These are phyloP conservation scores for Eupleurogrammus muticus DNA, from an alignment of 2,797 vertebrate genomes.

Conservation along the genomic window DNA sequence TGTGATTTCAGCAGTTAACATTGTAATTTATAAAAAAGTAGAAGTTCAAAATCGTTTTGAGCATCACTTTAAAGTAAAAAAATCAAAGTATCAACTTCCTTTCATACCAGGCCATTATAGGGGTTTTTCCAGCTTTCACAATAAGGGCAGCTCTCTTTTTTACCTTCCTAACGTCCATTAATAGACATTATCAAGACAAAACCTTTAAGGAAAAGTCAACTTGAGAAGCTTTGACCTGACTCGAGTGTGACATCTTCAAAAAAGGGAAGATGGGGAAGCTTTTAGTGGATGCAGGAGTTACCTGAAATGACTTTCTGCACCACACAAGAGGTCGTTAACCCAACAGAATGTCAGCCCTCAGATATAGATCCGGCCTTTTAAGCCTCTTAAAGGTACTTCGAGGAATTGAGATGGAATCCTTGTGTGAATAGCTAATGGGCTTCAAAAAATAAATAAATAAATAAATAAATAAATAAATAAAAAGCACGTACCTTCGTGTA, in stretches of 20 bases:
- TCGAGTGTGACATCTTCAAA: constrained; percentile 8
- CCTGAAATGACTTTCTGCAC: constrained; percentile 24
- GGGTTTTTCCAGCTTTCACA: constrained; percentile 16
- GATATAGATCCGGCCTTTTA: neutral
- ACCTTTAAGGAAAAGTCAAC: constrained; percentile 33
- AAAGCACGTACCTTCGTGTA: constrained; percentile 91
- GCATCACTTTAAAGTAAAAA: constrained; percentile 33
- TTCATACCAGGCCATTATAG: neutral
- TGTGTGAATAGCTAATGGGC: neutral
- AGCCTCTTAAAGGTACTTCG: neutral
- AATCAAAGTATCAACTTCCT: constrained; percentile 38
- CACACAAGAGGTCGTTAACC: constrained; percentile 40
- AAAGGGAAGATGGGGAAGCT: constrained; percentile 40
- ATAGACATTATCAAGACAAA: neutral
- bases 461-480: too few species aligned
- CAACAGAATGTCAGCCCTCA: constrained; percentile 4
- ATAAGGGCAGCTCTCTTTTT: neutral
- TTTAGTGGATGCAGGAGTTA: constrained; percentile 62
- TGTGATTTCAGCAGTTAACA: constrained; percentile 22
- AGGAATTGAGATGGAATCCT: neutral
- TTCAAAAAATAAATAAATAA: neutral
- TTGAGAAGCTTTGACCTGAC: constrained; percentile 23
- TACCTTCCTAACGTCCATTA: neutral
- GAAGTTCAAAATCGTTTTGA: too few species aligned
- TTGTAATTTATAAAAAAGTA: too few species aligned